Percentiles rank a stretch among this genome's conserved stretches.
Conservation (phyloP, 2,797 vertebrate species). For the Ptychobarbus kaznakovi region DNA sequence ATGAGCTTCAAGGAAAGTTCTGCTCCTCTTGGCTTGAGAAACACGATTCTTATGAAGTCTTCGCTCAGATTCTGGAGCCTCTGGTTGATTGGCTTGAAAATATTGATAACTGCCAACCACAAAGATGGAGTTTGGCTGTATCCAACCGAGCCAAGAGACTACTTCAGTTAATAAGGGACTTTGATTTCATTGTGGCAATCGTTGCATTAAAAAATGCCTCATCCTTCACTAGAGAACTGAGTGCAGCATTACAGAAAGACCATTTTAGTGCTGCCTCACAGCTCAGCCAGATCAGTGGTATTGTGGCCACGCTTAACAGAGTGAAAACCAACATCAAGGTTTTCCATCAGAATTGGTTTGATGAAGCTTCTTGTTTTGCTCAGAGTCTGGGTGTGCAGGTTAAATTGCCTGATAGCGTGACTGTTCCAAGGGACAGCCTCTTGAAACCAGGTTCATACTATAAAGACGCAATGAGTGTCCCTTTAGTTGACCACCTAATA, state of each 20-base stretch:
- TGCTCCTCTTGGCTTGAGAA: constrained; percentile 81
- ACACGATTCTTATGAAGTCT: constrained; percentile 83
- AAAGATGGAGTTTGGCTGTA: constrained; percentile 74
- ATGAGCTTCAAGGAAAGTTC: constrained; percentile 80
- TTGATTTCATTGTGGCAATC: constrained; percentile 83
- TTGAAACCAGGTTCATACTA: constrained; percentile 80
- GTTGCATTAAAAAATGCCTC: constrained; percentile 82
- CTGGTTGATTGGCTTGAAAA: constrained; percentile 80
- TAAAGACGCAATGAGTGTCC: constrained; percentile 81
- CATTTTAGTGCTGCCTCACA: constrained; percentile 83
- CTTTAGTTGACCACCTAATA: constrained; percentile 82
- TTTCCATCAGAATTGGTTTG: constrained; percentile 86
- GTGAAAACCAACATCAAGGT: constrained; percentile 85
- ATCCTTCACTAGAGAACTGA: constrained; percentile 82
- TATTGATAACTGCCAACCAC: constrained; percentile 75
- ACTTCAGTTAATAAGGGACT: constrained; percentile 76
- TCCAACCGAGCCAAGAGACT: constrained; percentile 75
- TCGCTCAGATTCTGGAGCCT: constrained; percentile 83
- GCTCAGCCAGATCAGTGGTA: constrained; percentile 82
- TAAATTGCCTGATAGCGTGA: constrained; percentile 77
- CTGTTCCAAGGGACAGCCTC: constrained; percentile 74
- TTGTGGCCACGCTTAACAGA: constrained; percentile 80
- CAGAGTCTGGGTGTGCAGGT: constrained; percentile 79
- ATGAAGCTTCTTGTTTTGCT: constrained; percentile 79
- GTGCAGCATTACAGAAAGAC: constrained; percentile 82